phyloP scores from a whole-genome alignment of 2,888 invertebrate genomes.

The Busseola fusca region DNA sequence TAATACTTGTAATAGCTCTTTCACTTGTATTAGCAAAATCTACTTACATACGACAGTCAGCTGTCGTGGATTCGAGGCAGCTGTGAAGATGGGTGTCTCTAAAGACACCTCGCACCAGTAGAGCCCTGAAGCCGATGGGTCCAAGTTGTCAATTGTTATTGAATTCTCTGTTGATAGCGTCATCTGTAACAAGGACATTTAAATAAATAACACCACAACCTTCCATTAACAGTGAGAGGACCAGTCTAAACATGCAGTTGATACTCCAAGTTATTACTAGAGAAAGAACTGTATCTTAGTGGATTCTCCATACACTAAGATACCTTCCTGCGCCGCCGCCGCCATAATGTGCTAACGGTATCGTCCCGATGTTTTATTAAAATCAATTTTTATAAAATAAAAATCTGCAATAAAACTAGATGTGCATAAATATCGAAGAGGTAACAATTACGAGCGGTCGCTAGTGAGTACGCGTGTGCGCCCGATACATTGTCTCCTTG shows the following conservation, averaged over 20 bases:
- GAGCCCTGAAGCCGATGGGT: conserved; percentile 93
- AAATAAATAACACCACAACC: not conserved
- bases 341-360: no score
- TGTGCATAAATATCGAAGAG: no score
- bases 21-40: not conserved
- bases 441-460: no score
- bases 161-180: conserved; percentile 84
- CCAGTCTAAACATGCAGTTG: no score
- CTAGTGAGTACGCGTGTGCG: no score
- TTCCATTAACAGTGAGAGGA: not conserved
- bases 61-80: conserved; percentile 93
- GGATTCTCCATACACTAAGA: no score
- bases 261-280: not conserved
- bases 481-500: no score
- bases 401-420: no score
- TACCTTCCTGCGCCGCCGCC: no score
- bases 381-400: no score
- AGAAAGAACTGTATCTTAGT: no score
- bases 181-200: conserved; percentile 75
- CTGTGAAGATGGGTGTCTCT: conserved; percentile 94
- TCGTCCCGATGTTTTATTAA: no score
- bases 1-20: conserved; percentile 5
- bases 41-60: conserved; percentile 94
- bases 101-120: conserved; percentile 95
- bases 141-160: conserved; percentile 92